Conservation (phyloP, 2,113 vertebrate genomes). For the Thermophis baileyi region DNA sequence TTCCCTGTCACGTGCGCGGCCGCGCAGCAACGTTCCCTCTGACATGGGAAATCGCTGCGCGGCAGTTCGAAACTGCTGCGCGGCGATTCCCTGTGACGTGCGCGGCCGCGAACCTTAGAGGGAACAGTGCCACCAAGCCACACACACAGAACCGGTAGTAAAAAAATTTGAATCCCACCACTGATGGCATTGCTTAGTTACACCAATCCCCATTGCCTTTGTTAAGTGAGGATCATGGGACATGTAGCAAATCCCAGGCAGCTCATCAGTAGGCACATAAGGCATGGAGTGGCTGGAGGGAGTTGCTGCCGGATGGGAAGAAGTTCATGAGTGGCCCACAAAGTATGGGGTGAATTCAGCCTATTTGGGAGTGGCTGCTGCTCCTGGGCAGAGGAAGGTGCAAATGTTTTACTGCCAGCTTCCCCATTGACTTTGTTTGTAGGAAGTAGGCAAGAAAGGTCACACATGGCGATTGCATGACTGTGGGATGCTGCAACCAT, state of each 20-base stretch:
- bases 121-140: no score
- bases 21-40: no score
- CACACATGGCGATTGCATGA: background rate
- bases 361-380: background rate
- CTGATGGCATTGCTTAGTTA: background rate
- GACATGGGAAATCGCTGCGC: no score
- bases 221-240: background rate
- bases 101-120: no score
- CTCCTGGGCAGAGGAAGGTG: background rate
- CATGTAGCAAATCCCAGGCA: background rate
- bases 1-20: no score
- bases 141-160: no score
- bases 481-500: background rate
- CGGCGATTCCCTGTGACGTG: no score
- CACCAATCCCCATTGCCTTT: background rate
- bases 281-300: background rate
- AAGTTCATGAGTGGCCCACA: background rate
- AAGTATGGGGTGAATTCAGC: background rate
- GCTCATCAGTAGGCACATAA: background rate
- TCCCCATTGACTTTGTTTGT: background rate
- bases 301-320: background rate
- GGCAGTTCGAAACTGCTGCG: no score
- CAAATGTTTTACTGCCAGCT: background rate
- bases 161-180: no score
- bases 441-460: background rate